These are phyloP conservation scores for Tetranychus piercei DNA, from an alignment of 2,888 invertebrate species.

Conservation along the genomic window DNA sequence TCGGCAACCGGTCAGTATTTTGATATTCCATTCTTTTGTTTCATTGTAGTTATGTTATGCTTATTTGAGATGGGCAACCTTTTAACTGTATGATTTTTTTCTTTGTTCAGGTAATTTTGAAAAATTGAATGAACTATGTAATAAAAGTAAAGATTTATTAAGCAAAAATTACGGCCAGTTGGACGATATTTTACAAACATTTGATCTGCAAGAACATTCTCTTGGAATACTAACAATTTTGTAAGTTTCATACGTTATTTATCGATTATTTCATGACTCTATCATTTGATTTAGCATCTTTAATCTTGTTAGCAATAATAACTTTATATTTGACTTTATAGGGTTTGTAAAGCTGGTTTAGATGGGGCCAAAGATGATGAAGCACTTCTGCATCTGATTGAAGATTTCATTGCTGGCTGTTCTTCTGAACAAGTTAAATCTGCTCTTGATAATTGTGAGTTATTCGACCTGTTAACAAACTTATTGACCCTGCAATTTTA, in stretches of 20 bases:
- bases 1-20: conserved; percentile 54
- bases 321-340: background rate
- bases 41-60: background rate
- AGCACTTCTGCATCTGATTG: conserved; percentile 28
- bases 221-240: conserved; percentile 69
- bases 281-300: conserved; percentile 27
- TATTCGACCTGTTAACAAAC: background rate
- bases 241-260: conserved; percentile 38
- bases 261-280: conserved; percentile 41
- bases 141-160: conserved; percentile 52
- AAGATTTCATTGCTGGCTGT: conserved; percentile 66
- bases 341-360: background rate
- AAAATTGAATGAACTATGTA: conserved; percentile 33
- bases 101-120: conserved; percentile 32
- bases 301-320: background rate
- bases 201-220: conserved; percentile 77
- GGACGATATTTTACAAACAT: conserved; percentile 71
- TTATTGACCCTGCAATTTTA: background rate
- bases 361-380: conserved; percentile 18
- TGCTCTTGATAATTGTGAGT: conserved; percentile 65
- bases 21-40: background rate
- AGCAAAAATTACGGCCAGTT: conserved; percentile 63
- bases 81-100: too few relatives aligned
- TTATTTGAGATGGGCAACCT: background rate
- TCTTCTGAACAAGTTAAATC: conserved; percentile 75